A percentile compares a stretch with the other conserved stretches of the same genome.
Conservation (phyloP, 2,888 invertebrate genomes). For the Dusona sp. region DNA sequence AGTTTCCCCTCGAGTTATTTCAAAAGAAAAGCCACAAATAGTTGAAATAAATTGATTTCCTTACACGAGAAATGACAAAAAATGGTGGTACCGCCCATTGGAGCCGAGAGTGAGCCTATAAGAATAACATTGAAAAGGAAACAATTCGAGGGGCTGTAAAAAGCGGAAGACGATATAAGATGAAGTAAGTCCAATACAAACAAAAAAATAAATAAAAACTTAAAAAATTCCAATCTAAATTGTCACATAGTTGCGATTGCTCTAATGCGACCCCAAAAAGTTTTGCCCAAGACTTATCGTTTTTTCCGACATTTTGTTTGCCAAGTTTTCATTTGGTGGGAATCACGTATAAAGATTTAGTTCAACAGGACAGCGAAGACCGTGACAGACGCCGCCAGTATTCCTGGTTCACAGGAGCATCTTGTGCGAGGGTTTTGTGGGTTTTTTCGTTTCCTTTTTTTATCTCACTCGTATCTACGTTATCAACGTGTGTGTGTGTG, state of each 20-base stretch:
- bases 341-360: conserved; percentile 15
- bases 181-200: neutral
- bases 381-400: conserved; percentile 5
- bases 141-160: neutral
- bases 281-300: neutral
- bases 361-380: conserved; percentile 4
- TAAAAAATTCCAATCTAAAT: neutral
- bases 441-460: neutral
- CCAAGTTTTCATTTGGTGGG: neutral
- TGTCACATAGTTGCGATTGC: neutral
- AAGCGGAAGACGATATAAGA: neutral
- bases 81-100: neutral
- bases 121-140: neutral
- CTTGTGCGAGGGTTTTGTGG: neutral
- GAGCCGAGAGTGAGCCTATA: neutral
- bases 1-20: neutral
- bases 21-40: neutral
- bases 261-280: neutral
- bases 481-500: neutral
- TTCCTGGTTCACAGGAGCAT: neutral
- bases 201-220: neutral
- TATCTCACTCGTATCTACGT: neutral
- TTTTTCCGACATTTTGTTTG: neutral
- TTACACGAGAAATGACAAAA: neutral
- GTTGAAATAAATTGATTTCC: neutral